Percentiles rank a stretch among this genome's conserved stretches.
phyloP scores from a whole-genome alignment of 2,113 vertebrate genomes.

The Bubo scandiacus region DNA sequence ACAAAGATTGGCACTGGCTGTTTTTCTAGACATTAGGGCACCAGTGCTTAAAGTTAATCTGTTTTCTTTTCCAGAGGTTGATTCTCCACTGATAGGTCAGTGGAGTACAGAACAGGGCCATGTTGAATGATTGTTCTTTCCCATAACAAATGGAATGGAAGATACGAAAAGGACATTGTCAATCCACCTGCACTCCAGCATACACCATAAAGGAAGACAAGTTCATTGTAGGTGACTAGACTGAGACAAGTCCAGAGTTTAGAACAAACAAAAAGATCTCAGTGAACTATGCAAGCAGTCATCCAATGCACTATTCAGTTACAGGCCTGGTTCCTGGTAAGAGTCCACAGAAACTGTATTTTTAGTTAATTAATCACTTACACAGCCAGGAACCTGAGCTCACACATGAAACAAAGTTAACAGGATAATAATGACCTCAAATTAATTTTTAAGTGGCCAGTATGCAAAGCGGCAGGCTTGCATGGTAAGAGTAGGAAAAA shows the following conservation, averaged over 20 bases:
- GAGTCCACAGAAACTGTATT: not conserved
- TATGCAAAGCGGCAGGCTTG: not conserved
- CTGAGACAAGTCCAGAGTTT: not conserved
- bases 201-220: not conserved
- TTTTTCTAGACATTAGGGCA: not conserved
- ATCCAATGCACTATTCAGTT: not conserved
- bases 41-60: not conserved
- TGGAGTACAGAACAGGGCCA: not conserved
- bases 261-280: not conserved
- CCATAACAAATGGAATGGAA: slow-evolving; percentile 15
- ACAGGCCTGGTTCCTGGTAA: not conserved
- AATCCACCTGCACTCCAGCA: not conserved
- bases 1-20: not conserved
- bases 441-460: not conserved
- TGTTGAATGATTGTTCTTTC: slow-evolving; percentile 18
- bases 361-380: not conserved
- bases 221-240: not conserved
- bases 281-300: not conserved
- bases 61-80: slow-evolving; percentile 6
- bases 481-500: not conserved
- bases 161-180: not conserved
- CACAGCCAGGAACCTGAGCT: not conserved
- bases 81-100: not conserved
- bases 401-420: not conserved
- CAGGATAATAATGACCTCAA: not conserved